These are phyloP conservation scores for Celastrina argiolus DNA, from an alignment of 2,888 invertebrate genomes.

Conservation along the genomic window DNA sequence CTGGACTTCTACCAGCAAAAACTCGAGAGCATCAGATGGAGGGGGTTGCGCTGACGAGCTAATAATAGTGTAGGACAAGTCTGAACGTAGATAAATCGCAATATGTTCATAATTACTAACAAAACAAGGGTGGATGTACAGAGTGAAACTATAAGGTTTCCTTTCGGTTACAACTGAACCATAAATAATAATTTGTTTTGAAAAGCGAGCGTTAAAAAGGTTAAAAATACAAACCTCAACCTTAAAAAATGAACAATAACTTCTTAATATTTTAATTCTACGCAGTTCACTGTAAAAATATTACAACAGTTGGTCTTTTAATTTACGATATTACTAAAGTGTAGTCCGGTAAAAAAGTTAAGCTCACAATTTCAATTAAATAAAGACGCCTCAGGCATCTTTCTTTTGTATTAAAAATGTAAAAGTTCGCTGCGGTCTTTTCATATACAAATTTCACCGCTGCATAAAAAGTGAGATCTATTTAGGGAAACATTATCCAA, in stretches of 20 bases:
- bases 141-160: too few relatives aligned
- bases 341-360: constrained; percentile 3
- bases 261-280: background rate
- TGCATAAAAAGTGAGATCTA: constrained; percentile 14
- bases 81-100: too few relatives aligned
- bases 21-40: too few relatives aligned
- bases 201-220: background rate
- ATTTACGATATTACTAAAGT: background rate
- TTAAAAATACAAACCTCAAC: background rate
- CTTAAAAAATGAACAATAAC: background rate
- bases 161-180: too few relatives aligned
- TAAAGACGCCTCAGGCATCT: constrained; percentile 14
- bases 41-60: too few relatives aligned
- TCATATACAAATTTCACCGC: constrained; percentile 18
- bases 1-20: too few relatives aligned
- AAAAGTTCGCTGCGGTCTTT: constrained; percentile 12
- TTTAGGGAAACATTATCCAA: constrained; percentile 41
- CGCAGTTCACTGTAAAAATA: background rate
- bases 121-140: too few relatives aligned
- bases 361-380: constrained; percentile 7
- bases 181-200: too few relatives aligned
- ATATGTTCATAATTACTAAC: too few relatives aligned
- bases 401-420: constrained; percentile 14
- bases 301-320: background rate
- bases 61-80: too few relatives aligned